These are phyloP conservation scores for Anseranas semipalmata DNA, from an alignment of 2,113 vertebrate genomes.

Conservation along the genomic window DNA sequence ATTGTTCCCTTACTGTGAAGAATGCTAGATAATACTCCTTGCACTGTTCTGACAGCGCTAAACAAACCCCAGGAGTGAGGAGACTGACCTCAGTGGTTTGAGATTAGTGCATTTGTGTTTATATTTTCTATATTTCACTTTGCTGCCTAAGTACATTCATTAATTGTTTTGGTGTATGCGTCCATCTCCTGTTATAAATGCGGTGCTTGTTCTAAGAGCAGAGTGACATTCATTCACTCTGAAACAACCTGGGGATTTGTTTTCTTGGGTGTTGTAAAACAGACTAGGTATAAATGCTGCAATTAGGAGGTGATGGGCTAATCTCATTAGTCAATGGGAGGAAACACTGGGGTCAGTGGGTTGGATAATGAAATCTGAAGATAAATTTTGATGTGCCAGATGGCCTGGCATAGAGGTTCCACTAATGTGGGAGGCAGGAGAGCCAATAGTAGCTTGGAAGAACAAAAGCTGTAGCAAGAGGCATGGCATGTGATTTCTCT, in stretches of 20 bases:
- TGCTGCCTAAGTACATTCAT: neutral
- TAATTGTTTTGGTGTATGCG: neutral
- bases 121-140: neutral
- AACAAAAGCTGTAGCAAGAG: neutral
- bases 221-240: neutral
- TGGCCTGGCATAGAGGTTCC: neutral
- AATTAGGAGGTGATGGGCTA: constrained; percentile 26
- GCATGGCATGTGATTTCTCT: neutral
- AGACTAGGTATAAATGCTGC: neutral
- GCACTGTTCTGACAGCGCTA: neutral
- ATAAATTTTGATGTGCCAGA: constrained; percentile 40
- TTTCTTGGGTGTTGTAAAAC: neutral
- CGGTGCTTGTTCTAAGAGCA: neutral
- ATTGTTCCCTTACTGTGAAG: neutral
- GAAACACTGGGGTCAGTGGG: neutral
- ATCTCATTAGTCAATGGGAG: constrained; percentile 29
- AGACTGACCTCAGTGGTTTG: neutral
- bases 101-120: neutral
- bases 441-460: neutral
- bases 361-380: constrained; percentile 14
- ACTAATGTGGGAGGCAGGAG: neutral
- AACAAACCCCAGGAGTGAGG: neutral
- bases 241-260: constrained; percentile 10
- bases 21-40: neutral
- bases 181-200: neutral